Conservation (phyloP, 2,797 vertebrate genomes). For the Morelia viridis region DNA sequence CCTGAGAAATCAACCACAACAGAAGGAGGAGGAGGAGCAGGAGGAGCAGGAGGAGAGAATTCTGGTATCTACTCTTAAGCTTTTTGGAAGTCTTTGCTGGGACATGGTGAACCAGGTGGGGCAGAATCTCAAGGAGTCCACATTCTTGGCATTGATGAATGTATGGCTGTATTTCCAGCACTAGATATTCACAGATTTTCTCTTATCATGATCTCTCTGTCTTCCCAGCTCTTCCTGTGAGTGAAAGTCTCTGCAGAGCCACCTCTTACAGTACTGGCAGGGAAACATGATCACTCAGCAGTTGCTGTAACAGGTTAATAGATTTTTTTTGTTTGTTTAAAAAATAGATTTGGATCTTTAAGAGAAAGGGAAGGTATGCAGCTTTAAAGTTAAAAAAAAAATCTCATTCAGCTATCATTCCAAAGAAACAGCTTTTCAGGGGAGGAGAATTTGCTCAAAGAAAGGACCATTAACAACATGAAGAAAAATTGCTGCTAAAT, state of each 20-base stretch:
- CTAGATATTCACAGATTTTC: not conserved
- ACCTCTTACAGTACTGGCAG: not conserved
- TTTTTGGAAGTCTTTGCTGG: not conserved
- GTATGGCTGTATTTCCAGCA: not conserved
- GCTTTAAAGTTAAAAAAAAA: not conserved
- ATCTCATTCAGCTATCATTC: not conserved
- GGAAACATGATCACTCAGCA: not conserved
- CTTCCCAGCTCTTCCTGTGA: not conserved
- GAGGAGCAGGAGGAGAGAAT: too few relatives aligned
- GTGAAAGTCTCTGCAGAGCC: not conserved
- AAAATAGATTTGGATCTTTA: not conserved
- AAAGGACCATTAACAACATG: not conserved
- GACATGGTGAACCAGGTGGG: not conserved
- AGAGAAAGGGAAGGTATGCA: not conserved
- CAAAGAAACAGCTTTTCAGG: not conserved
- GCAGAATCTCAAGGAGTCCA: not conserved
- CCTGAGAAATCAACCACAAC: not conserved
- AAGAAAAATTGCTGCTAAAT: not conserved
- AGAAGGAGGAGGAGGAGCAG: too few relatives aligned
- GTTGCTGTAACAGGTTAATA: not conserved
- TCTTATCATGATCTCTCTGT: not conserved
- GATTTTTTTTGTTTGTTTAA: not conserved
- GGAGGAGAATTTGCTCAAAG: not conserved
- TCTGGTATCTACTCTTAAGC: not conserved
- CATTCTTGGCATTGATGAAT: not conserved